These are phyloP conservation scores for Eulemur macaco DNA, from an alignment of 2,113 vertebrate species.

Conservation along the genomic window DNA sequence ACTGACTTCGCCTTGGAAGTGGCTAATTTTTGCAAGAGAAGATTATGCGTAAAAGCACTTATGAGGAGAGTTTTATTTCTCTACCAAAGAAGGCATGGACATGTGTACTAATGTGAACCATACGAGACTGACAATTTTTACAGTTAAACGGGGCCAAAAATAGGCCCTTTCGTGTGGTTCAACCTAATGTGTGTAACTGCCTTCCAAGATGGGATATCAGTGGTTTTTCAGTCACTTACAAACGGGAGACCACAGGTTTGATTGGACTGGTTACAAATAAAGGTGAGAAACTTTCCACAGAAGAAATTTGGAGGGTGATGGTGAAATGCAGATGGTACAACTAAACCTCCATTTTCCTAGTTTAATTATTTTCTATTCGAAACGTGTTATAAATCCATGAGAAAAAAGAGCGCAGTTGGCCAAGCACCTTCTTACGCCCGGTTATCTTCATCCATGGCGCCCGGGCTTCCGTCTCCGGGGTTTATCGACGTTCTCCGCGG, in stretches of 20 bases:
- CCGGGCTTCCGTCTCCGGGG: not conserved
- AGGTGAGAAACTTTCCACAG: not conserved
- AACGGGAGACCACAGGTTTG: accelerated
- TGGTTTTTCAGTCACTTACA: not conserved
- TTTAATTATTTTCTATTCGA: not conserved
- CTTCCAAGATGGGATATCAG: not conserved
- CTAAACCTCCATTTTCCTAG: not conserved
- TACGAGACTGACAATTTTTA: not conserved
- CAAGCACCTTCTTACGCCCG: accelerated
- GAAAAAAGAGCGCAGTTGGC: accelerated
- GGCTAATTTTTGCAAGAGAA: conserved; percentile 44
- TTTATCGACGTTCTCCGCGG: accelerated
- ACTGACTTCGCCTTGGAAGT: not conserved
- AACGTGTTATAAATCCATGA: not conserved
- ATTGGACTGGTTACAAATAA: too few species aligned
- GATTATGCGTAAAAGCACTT: not conserved
- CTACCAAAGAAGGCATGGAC: not conserved
- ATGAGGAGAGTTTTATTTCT: not conserved
- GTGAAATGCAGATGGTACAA: not conserved
- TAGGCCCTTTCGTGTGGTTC: not conserved
- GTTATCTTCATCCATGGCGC: accelerated
- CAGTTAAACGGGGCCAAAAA: not conserved
- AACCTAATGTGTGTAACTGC: not conserved
- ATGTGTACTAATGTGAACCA: not conserved
- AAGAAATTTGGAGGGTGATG: too few species aligned